Conservation (phyloP, 1,140 invertebrate species). For the Pomacea maculata region DNA sequence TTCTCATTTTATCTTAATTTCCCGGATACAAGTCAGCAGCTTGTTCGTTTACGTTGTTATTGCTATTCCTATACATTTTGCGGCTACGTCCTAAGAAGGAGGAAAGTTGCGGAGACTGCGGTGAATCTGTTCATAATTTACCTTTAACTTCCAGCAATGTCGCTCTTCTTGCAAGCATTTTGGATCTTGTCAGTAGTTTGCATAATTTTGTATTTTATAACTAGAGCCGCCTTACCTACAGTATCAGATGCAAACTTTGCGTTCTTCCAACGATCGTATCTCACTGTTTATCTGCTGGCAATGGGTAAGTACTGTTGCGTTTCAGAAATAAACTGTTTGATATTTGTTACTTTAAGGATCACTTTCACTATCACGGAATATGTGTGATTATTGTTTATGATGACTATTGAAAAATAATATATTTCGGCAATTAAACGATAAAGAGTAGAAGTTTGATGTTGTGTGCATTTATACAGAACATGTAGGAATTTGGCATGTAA, state of each 20-base stretch:
- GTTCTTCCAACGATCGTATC: conserved; percentile 72
- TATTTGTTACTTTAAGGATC: not conserved
- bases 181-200: conserved; percentile 55
- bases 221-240: conserved; percentile 46
- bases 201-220: conserved; percentile 58
- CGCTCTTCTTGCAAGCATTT: conserved; percentile 59
- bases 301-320: conserved; percentile 59
- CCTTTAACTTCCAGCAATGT: conserved; percentile 41
- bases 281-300: conserved; percentile 73
- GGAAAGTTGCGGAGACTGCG: too few relatives aligned
- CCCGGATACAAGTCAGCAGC: not conserved
- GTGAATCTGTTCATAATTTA: not conserved
- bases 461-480: too few relatives aligned
- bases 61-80: not conserved
- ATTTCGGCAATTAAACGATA: too few relatives aligned
- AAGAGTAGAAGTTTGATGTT: too few relatives aligned
- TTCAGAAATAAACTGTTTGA: not conserved
- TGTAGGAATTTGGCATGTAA: too few relatives aligned
- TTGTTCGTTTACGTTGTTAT: not conserved
- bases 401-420: too few relatives aligned
- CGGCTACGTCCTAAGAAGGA: too few relatives aligned
- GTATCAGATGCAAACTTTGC: conserved; percentile 64
- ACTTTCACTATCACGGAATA: too few relatives aligned
- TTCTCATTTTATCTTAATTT: not conserved
- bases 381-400: too few relatives aligned